A percentile compares a stretch with the other conserved stretches of the same genome.
Conservation (phyloP, 2,113 vertebrate genomes). For the Entomyzon cyanotis region DNA sequence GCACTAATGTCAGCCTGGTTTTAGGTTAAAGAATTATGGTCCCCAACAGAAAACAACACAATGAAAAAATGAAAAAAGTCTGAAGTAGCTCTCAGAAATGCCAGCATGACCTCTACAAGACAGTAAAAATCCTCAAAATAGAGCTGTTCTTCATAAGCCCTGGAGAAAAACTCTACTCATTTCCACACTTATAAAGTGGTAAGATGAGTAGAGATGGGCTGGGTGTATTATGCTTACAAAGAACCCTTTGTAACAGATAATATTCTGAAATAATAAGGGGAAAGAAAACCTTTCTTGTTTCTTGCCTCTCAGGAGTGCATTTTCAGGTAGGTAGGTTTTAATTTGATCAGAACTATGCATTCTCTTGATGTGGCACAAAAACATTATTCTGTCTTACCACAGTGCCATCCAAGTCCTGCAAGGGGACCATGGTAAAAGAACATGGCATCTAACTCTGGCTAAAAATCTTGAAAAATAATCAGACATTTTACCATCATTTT, state of each 20-base stretch:
- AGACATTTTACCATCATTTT: not conserved
- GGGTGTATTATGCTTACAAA: slow-evolving; percentile 17
- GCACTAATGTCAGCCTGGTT: not conserved
- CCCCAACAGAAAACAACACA: slow-evolving; percentile 39
- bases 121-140: slow-evolving; percentile 53
- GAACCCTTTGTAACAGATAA: not conserved
- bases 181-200: slow-evolving; percentile 11
- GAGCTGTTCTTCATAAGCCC: not conserved
- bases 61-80: slow-evolving; percentile 8
- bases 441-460: not conserved
- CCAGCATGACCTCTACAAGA: slow-evolving; percentile 21
- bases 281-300: slow-evolving; percentile 7
- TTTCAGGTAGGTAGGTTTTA: not conserved
- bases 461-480: not conserved
- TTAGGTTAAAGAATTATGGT: slow-evolving; percentile 24
- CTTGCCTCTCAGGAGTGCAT: not conserved
- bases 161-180: slow-evolving; percentile 28
- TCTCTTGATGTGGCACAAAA: not conserved
- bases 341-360: not conserved
- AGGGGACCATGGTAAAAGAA: not conserved
- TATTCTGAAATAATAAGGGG: not conserved
- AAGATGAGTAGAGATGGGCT: slow-evolving; percentile 10
- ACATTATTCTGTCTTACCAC: not conserved
- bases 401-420: not conserved
- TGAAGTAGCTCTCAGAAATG: slow-evolving; percentile 58